Base-by-base conservation (phyloP, 2,888 invertebrate genomes). In the Lypha dubia region DNA sequence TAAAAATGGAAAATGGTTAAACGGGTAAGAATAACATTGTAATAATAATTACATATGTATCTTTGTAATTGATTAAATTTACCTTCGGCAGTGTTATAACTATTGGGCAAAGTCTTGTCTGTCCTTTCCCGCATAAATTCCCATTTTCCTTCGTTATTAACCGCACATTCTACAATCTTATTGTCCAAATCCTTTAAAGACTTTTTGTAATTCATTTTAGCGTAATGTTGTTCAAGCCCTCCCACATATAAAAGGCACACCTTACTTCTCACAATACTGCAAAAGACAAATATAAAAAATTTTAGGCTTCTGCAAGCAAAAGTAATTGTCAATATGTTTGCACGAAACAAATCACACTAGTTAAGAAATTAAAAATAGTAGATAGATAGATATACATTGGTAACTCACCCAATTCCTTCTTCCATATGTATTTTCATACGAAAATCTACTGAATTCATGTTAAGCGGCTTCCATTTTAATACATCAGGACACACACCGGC, bases 381-480 rank as follows among this genome's bases (percentile, higher is more conserved):
- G n/a, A n/a, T n/a, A n/a, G n/a, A n/a, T n/a, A n/a, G n/a, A n/a
- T n/a, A n/a, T n/a, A n/a, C n/a, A n/a, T 49, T 49, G 6, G 1
- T 4, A 62, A 67, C 94, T 93, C 93, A 96, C 96, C 97, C 98
- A 82, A 92, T 90, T 6, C 97, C 96, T 15, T 93, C 93, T 90
- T 96, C 95, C 2, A 93, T 95, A 1, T 94, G 94, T 74, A 99
- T 96, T 92, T 96, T 96, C 81, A 99, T 93, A 89, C 94, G 95
- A 92, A 99, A 99, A 93, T 99, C 99, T 0, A 99, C 96, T 5
- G 99, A 98, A 93, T 99, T 99, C 93, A 98, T 94, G 80, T 96
- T 94, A 3, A 95, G 93, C 0, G 99, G 99, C 91, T 99, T 99
- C 99, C 99, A 99, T 92, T 99, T 99, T 17, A 99, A 93, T 1